Evolutionary conservation across 2,888 invertebrate species (phyloP).

Genomic region (Aethes cnicana): DNA sequence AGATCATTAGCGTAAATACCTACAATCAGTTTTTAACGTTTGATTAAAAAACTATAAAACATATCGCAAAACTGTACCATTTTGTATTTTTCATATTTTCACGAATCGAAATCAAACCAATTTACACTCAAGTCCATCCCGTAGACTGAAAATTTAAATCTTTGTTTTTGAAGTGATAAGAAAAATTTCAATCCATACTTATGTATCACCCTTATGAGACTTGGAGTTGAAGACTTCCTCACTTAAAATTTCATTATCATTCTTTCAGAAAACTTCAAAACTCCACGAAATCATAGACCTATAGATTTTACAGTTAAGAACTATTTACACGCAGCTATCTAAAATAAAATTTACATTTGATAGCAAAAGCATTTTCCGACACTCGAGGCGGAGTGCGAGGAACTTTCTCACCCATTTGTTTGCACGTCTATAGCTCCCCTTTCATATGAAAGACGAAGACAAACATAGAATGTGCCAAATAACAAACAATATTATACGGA

Average conservation of each 20-base stretch:
- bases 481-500: constrained; percentile 83
- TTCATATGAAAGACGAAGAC: constrained; percentile 81
- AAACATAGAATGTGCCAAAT: constrained; percentile 82
- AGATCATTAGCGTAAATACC: too few relatives aligned
- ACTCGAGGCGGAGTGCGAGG: constrained; percentile 63
- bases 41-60: too few relatives aligned
- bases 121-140: too few relatives aligned
- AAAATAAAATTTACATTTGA: constrained; percentile 64
- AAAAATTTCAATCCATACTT: not conserved
- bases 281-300: not conserved
- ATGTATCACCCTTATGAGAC: too few relatives aligned
- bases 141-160: too few relatives aligned
- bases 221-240: too few relatives aligned
- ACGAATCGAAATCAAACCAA: too few relatives aligned
- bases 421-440: constrained; percentile 78
- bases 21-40: too few relatives aligned
- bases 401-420: constrained; percentile 72
- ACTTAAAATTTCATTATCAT: not conserved
- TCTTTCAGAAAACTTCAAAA: not conserved
- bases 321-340: constrained; percentile 30
- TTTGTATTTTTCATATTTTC: too few relatives aligned
- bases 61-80: too few relatives aligned
- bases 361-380: constrained; percentile 68
- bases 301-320: not conserved
- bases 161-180: too few relatives aligned